Conservation (phyloP, 2,888 invertebrate genomes). For the Tortrix viridana region DNA sequence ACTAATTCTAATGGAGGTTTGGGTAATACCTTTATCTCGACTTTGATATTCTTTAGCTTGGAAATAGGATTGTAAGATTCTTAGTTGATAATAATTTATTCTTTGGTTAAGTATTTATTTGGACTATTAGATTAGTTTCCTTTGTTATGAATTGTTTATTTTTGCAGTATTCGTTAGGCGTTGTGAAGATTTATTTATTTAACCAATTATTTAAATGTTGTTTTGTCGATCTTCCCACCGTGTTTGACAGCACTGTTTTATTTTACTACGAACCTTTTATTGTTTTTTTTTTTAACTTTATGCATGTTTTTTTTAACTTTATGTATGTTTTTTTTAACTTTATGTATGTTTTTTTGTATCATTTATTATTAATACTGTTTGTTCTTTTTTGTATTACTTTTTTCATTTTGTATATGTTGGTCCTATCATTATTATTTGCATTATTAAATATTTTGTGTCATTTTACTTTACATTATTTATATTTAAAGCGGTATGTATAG, state of each 20-base stretch:
- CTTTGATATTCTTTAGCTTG: neutral
- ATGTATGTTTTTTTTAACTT: neutral
- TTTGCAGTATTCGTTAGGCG: conserved; percentile 55
- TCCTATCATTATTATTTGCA: conserved; percentile 25
- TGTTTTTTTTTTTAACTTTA: conserved; percentile 18
- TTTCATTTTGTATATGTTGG: conserved; percentile 10
- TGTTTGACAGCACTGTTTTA: conserved; percentile 26
- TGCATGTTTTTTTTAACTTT: conserved; percentile 18
- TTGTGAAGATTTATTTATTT: conserved; percentile 53
- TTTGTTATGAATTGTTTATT: conserved; percentile 53
- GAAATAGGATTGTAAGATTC: neutral
- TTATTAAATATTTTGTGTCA: conserved; percentile 19
- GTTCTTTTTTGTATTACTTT: neutral
- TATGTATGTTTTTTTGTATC: conserved; percentile 4
- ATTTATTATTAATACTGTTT: conserved; percentile 23
- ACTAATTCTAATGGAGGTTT: too few relatives aligned
- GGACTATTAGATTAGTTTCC: conserved; percentile 35
- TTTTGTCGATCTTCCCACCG: conserved; percentile 34
- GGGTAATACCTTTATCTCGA: neutral
- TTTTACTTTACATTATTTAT: conserved; percentile 15
- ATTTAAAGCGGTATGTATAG: conserved; percentile 62
- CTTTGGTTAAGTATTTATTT: conserved; percentile 50
- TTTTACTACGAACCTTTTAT: conserved; percentile 28
- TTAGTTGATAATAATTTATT: conserved; percentile 48
- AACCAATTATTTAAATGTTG: conserved; percentile 11